Evolutionary conservation across 2,888 invertebrate species (phyloP).

Genomic region (Oligia fasciuncula): DNA sequence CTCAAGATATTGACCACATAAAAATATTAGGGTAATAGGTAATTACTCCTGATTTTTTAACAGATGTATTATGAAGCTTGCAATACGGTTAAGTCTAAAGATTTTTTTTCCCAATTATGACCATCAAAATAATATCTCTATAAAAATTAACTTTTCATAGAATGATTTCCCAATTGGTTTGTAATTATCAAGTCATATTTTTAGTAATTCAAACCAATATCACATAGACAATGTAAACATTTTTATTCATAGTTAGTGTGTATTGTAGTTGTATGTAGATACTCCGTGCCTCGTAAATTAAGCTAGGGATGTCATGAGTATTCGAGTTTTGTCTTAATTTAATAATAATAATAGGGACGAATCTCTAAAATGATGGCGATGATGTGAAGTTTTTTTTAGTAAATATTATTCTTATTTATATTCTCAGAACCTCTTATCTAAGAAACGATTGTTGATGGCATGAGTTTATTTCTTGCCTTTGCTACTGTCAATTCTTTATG

Average conservation of each 20-base stretch:
- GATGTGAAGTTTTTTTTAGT: constrained; percentile 31
- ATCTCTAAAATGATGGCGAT: constrained; percentile 36
- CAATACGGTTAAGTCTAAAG: no score
- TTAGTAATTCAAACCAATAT: constrained; percentile 58
- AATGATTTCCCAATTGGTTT: constrained; percentile 53
- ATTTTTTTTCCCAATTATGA: background rate
- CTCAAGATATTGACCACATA: background rate
- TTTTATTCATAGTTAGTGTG: constrained; percentile 52
- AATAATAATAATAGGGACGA: constrained; percentile 19
- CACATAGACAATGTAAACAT: constrained; percentile 50
- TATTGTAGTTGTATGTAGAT: constrained; percentile 54
- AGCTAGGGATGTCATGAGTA: constrained; percentile 47
- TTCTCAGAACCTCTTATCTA: constrained; percentile 19
- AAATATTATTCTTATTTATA: constrained; percentile 56
- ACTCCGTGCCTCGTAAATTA: constrained; percentile 68
- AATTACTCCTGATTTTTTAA: background rate
- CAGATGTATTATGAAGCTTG: no score
- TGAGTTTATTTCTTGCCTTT: constrained; percentile 12
- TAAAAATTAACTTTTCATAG: background rate
- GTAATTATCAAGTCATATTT: constrained; percentile 59
- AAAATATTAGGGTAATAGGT: background rate
- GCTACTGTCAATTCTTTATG: background rate
- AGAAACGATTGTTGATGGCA: constrained; percentile 6
- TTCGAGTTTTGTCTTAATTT: constrained; percentile 43
- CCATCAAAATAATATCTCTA: background rate